Conservation (phyloP, 2,797 vertebrate genomes). For the Hephaestus fuliginosus region DNA sequence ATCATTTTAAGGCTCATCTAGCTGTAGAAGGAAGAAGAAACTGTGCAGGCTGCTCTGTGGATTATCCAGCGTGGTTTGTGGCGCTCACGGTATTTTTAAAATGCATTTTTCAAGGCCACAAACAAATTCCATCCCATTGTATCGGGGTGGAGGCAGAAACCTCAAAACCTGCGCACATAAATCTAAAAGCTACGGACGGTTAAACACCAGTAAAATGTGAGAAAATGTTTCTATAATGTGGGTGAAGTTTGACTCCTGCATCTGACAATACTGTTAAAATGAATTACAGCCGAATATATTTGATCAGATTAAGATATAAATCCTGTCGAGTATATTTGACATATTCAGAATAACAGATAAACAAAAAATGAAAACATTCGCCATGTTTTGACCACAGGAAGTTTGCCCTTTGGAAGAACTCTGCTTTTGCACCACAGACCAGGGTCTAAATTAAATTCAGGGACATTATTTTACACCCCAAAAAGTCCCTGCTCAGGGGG, state of each 20-base stretch:
- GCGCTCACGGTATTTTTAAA: not conserved
- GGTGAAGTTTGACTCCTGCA: not conserved
- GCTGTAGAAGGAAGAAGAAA: not conserved
- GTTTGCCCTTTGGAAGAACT: no score
- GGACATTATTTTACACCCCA: no score
- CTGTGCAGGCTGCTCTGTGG: not conserved
- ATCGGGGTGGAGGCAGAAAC: not conserved
- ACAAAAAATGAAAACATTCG: no score
- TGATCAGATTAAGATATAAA: no score
- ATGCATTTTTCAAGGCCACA: not conserved
- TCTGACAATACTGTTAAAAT: no score
- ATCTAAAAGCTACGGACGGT: not conserved
- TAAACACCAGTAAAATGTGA: not conserved
- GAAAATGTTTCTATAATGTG: not conserved
- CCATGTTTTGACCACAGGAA: no score
- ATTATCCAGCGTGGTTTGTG: conserved; percentile 1
- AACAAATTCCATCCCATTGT: not conserved
- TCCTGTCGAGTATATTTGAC: not conserved
- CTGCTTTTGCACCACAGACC: no score
- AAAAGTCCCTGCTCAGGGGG: no score
- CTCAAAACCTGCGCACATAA: not conserved
- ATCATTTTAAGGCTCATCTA: not conserved
- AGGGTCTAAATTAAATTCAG: no score
- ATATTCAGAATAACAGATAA: not conserved
- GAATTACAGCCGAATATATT: no score